A percentile compares a stretch with the other conserved stretches of the same genome.
These are phyloP conservation scores for Podocnemis expansa DNA, from an alignment of 2,113 vertebrate species.

Conservation along the genomic window DNA sequence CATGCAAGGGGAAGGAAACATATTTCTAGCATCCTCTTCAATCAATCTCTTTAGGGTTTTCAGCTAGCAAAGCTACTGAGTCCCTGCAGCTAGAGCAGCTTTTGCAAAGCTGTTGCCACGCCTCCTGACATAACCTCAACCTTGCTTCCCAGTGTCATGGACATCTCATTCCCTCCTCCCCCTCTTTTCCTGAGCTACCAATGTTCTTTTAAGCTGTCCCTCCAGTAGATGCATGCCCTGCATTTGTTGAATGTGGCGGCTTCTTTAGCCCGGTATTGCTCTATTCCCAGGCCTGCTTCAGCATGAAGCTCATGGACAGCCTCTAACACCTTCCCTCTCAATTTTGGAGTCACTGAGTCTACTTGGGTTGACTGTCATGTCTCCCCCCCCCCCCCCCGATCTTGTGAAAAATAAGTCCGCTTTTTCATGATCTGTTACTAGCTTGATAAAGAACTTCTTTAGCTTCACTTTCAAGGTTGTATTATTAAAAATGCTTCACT, in stretches of 20 bases:
- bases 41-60: not conserved
- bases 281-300: not conserved
- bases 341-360: too few species aligned
- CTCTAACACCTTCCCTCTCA: not conserved
- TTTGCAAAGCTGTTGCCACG: not conserved
- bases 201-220: not conserved
- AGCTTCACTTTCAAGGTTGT: too few species aligned
- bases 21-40: not conserved
- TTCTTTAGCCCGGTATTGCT: not conserved
- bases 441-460: not conserved
- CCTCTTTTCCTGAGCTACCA: not conserved
- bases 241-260: not conserved
- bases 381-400: too few species aligned
- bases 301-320: not conserved
- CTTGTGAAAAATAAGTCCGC: not conserved
- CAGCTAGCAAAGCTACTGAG: not conserved
- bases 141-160: not conserved
- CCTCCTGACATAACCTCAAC: not conserved
- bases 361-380: too few species aligned
- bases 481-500: too few species aligned
- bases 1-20: not conserved
- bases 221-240: not conserved
- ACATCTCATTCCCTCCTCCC: not conserved
- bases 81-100: not conserved
- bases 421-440: not conserved